Evolutionary conservation across 92 coral and sea anemone species (phyloP).

Genomic region (Epizoanthus rinbou): DNA sequence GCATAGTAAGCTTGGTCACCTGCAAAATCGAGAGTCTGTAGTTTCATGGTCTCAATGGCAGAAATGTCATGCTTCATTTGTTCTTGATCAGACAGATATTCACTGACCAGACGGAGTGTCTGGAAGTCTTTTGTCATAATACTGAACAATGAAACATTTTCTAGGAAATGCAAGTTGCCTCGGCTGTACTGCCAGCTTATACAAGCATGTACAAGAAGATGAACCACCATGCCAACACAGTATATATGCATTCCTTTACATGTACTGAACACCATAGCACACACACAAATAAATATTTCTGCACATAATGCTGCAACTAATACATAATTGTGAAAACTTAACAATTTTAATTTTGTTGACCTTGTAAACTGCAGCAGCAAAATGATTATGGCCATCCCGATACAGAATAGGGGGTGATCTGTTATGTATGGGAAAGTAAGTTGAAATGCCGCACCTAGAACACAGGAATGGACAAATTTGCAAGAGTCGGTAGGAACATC

Average conservation of each 20-base stretch:
- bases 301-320: not conserved
- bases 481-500: constrained; percentile 9
- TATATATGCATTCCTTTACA: not conserved
- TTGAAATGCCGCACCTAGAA: constrained; percentile 6
- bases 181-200: not conserved
- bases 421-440: not conserved
- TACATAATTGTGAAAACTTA: not conserved
- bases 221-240: not conserved
- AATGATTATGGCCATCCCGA: not conserved
- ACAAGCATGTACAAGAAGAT: not conserved
- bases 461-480: not conserved
- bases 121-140: not conserved
- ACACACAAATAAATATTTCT: not conserved
- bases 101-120: not conserved
- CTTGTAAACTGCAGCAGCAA: not conserved
- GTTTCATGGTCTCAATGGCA: not conserved
- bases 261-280: not conserved
- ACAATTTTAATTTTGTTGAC: not conserved
- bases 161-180: not conserved
- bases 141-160: not conserved
- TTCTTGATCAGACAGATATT: not conserved
- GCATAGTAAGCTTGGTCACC: constrained; percentile 13
- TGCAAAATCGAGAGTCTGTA: constrained; percentile 14
- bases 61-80: not conserved
- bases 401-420: not conserved